Evolutionary conservation across 2,113 vertebrate species (phyloP), one percentile per base, ranked within the genome.

Genomic region (Poeciliopsis occidentalis): DNA sequence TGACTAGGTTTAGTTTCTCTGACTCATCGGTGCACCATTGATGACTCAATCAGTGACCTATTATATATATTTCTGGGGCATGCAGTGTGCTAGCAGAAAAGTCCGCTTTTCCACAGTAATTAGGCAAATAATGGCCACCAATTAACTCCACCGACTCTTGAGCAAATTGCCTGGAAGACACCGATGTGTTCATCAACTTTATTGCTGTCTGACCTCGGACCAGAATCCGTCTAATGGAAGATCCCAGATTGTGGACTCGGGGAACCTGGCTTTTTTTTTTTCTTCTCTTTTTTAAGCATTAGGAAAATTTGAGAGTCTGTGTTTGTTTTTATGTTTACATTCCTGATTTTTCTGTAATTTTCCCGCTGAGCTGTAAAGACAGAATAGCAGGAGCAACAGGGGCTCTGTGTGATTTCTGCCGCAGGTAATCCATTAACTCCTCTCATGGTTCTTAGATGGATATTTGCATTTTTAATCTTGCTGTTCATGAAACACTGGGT

Each of bases 1-100:
- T 62, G 61, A 67, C 41, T 67, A 61, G 24, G 54, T 65, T 71
- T 75, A 22, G 66, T 88, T 84, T 85, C 74, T 85, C 79, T 47
- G 44, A 47, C 17, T 19, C 44, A 47, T 47, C 72, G 72, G 24
- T 65, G 39, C 67, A 74, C 79, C 82, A 71, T 84, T 62, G 32
- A 34, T 1, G 78, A 82, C 67, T 88, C 81, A 84, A 41, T 44
- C 67, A 65, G 74, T 84, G 67, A 66, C 10, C 39, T 76, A 64
- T 13, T 79, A 37, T 34, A 29, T 64, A 73, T n/a, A 11, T 72
- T 81, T 47, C 76, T 73, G 63, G 67, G 79, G 62, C 60, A 72
- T 32, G 66, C 41, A 26, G 17, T 41, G 15, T 30, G 71, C 27
- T 2, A 1, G 31, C 44, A 73, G n/a, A 68, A 37, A 67, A 41